Base-by-base conservation (phyloP, 2,888 invertebrate genomes). In the Epiblema foenella region DNA sequence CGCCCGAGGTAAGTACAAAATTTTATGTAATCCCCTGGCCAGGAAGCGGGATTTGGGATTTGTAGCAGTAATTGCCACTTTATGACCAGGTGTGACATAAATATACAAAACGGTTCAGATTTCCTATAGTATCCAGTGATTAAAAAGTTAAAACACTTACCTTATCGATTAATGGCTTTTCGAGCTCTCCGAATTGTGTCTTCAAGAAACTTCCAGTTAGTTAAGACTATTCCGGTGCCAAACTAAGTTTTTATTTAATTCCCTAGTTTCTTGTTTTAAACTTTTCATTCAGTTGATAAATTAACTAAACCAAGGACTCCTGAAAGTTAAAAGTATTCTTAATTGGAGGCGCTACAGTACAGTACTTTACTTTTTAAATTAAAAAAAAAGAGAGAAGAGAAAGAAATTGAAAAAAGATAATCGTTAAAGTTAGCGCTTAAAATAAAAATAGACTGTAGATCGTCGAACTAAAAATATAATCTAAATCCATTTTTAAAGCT, bases 221-320 rank as follows among this genome's bases (percentile, higher is more conserved):
- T 68, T 52, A 68, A 39, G 58, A 9, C 51, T 17, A 37, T 57
- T 56, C 29, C 57, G 33, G 59, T 51, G 51, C 49, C 11, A 24
- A 46, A 9, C 42, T 10, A 51, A 39, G 17, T 70, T 57, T 52
- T 58, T 64, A 51, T 52, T 59, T 54, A 52, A 33, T 52, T 46
- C 65, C 57, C 17, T 51, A 58, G 51, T 65, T 65, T 54, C 52
- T 65, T 70, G 42, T 64, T 68, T 59, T 17, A 46, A 58, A 58
- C 52, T 63, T 37, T 52, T 51, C 49, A n/a, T 15, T 17, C 37
- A 11, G 39, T 17, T 39, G 42, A 52, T 65, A 65, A 70, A 70
- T 70, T 59, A 46, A 54, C 39, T 42, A 42, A 52, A 51, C 15
- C 33, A 49, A 60, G 15, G n/a, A n/a, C 39, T 54, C 7, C 52